Percentiles rank a stretch among this genome's conserved stretches.
These are phyloP conservation scores for Blastobasis adustella DNA, from an alignment of 2,888 invertebrate genomes.

Conservation along the genomic window DNA sequence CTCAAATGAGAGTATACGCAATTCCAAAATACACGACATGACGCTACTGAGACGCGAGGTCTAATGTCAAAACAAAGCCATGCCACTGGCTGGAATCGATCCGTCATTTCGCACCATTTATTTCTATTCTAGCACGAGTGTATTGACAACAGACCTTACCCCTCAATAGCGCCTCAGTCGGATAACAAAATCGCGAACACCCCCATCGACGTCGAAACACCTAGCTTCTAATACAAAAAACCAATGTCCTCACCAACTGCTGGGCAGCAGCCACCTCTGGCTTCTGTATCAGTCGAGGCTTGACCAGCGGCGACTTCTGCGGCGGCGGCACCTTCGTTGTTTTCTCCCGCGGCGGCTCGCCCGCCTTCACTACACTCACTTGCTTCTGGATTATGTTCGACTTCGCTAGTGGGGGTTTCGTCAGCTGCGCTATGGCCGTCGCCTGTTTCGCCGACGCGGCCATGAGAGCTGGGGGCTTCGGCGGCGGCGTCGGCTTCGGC, in stretches of 20 bases:
- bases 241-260: constrained; percentile 5
- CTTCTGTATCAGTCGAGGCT: constrained; percentile 49
- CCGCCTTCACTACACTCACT: constrained; percentile 15
- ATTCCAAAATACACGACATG: no score
- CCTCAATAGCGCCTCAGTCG: no score
- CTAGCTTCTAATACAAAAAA: no score
- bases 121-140: no score
- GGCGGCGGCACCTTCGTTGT: constrained; percentile 2
- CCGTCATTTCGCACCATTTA: no score
- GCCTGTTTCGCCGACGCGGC: constrained; percentile 16
- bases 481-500: neutral
- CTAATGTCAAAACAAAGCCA: no score
- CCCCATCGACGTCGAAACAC: no score
- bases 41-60: no score
- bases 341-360: constrained; percentile 2
- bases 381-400: constrained; percentile 14
- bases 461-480: constrained; percentile 8
- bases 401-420: constrained; percentile 18
- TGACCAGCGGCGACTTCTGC: constrained; percentile 44
- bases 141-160: no score
- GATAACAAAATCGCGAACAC: no score
- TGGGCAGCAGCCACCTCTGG: constrained; percentile 26
- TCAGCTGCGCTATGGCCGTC: constrained; percentile 12
- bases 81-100: no score
- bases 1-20: no score